Percentiles rank a stretch among this genome's conserved stretches.
These are phyloP conservation scores for Sebastes kiyomatsui DNA, from an alignment of 2,797 vertebrate genomes.

Conservation along the genomic window DNA sequence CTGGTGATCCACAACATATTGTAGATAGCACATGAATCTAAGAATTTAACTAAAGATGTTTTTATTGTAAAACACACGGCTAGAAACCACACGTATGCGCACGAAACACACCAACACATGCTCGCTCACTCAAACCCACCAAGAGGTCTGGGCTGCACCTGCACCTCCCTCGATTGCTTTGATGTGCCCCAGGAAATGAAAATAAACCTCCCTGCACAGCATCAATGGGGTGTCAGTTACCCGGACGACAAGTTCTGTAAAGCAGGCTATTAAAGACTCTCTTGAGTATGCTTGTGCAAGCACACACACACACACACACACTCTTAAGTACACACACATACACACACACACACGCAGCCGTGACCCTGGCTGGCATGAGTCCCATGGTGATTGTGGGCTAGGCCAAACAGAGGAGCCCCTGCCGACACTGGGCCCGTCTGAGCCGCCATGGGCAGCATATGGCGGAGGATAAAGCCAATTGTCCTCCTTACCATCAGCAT, in stretches of 20 bases:
- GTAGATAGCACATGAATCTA: slow-evolving; percentile 30
- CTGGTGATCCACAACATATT: slow-evolving; percentile 21
- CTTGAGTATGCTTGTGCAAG: slow-evolving; percentile 70
- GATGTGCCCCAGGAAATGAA: slow-evolving; percentile 84
- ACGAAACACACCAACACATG: slow-evolving; percentile 60
- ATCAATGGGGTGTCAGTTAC: slow-evolving; percentile 85
- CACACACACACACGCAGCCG: slow-evolving; percentile 52
- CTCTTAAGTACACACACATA: slow-evolving; percentile 21
- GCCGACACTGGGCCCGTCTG: slow-evolving; percentile 80
- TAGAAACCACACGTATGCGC: slow-evolving; percentile 48
- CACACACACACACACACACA: slow-evolving; percentile 38
- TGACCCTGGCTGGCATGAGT: slow-evolving; percentile 82
- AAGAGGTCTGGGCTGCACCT: slow-evolving; percentile 78
- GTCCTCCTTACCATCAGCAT: slow-evolving; percentile 84
- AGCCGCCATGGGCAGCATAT: slow-evolving; percentile 85
- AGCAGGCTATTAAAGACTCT: slow-evolving; percentile 80
- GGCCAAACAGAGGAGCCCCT: slow-evolving; percentile 82
- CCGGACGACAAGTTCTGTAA: slow-evolving; percentile 80
- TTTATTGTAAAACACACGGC: slow-evolving; percentile 24
- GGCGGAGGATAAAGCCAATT: slow-evolving; percentile 87
- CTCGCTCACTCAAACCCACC: slow-evolving; percentile 65
- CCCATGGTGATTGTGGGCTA: slow-evolving; percentile 84
- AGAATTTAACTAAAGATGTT: slow-evolving; percentile 11
- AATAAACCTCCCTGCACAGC: slow-evolving; percentile 81
- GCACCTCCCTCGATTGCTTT: slow-evolving; percentile 79